phyloP scores from a whole-genome alignment of 2,113 vertebrate species.

The Emydura subglobosa region DNA sequence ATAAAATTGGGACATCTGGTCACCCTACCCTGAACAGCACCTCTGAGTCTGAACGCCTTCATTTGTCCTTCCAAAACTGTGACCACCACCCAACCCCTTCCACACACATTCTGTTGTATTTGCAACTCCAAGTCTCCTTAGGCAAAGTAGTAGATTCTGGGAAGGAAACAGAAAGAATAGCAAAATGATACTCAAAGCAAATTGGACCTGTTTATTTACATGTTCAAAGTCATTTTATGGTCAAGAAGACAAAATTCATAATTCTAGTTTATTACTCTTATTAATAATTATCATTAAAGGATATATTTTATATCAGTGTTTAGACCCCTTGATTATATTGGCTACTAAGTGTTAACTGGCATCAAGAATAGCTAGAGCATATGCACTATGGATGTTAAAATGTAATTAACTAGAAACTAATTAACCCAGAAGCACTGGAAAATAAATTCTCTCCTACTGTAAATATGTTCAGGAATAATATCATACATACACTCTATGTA shows the following conservation, averaged over 20 bases:
- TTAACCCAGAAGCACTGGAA: background rate
- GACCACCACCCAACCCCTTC: fast-evolving
- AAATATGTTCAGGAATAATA: background rate
- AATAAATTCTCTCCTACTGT: background rate
- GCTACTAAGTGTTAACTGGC: background rate
- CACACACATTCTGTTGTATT: background rate
- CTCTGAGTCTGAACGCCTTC: background rate
- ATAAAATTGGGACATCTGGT: background rate
- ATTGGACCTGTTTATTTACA: background rate
- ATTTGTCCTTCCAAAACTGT: slow-evolving; percentile 1
- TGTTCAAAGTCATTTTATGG: background rate
- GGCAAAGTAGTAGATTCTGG: background rate
- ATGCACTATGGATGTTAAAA: background rate
- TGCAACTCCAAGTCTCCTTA: background rate
- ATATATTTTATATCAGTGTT: background rate
- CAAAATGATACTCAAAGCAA: background rate
- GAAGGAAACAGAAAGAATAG: background rate
- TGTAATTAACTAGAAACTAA: background rate
- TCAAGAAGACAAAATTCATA: background rate
- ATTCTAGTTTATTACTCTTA: background rate
- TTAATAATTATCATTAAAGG: background rate
- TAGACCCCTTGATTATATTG: background rate
- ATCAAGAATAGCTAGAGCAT: background rate
- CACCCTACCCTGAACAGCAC: background rate
- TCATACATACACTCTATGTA: background rate